Evolutionary conservation across 2,888 invertebrate species (phyloP).

Genomic region (Sminthurides aquaticus): DNA sequence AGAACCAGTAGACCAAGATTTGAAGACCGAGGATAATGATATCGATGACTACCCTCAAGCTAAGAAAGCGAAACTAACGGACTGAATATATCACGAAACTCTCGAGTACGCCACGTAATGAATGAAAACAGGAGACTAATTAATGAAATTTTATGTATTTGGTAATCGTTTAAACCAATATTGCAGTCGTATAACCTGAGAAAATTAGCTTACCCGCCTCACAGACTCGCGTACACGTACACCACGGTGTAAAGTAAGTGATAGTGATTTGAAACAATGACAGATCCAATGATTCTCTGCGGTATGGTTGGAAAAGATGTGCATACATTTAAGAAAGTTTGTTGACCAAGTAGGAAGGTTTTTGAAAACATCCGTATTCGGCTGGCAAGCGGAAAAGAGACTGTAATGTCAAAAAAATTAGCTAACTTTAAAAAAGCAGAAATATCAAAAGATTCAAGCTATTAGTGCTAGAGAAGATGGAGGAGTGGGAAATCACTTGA

Average conservation of each 20-base stretch:
- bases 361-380: too few species aligned
- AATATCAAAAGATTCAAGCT: too few species aligned
- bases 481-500: too few species aligned
- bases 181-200: not conserved
- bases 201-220: not conserved
- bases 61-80: slow-evolving; percentile 34
- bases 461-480: too few species aligned
- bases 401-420: too few species aligned
- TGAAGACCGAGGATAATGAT: slow-evolving; percentile 5
- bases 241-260: not conserved
- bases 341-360: not conserved
- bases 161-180: slow-evolving; percentile 1
- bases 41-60: slow-evolving; percentile 28
- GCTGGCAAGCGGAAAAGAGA: too few species aligned
- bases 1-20: not conserved
- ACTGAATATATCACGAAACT: slow-evolving; percentile 19
- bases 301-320: not conserved
- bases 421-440: too few species aligned
- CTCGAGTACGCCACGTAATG: not conserved
- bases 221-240: not conserved
- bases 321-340: not conserved
- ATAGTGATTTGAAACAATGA: not conserved
- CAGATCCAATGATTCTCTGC: not conserved
- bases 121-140: slow-evolving; percentile 6
- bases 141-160: slow-evolving; percentile 4